phyloP scores from a whole-genome alignment of 2,888 invertebrate genomes.

The Adineta ricciae region DNA sequence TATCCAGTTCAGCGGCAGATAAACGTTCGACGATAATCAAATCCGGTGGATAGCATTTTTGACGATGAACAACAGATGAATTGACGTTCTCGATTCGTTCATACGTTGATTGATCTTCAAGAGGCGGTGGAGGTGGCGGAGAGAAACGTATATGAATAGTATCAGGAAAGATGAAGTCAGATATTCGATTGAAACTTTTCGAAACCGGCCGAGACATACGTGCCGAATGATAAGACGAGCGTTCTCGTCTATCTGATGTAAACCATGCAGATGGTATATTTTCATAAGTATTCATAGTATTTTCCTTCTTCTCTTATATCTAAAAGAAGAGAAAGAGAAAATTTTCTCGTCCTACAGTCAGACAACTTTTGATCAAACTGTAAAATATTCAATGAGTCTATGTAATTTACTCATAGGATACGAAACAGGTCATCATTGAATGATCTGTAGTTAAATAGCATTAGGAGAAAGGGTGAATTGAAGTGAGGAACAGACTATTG shows the following conservation, averaged over 20 bases:
- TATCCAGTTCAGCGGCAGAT: background rate
- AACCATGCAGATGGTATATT: background rate
- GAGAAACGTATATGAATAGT: background rate
- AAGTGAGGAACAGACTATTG: background rate
- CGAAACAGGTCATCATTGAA: background rate
- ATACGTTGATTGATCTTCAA: background rate
- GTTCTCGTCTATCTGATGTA: background rate
- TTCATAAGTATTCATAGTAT: background rate
- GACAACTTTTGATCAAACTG: background rate
- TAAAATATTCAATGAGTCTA: background rate
- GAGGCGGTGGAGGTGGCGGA: background rate
- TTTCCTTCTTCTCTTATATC: background rate
- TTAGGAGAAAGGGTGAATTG: background rate
- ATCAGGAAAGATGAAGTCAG: constrained; percentile 14
- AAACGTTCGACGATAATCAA: background rate
- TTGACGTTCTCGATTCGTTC: background rate
- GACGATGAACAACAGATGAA: background rate
- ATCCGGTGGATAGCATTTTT: background rate
- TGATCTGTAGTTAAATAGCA: background rate
- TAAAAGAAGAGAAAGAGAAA: background rate
- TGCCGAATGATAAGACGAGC: background rate
- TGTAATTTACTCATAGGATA: background rate
- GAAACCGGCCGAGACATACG: background rate
- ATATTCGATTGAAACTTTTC: constrained; percentile 17
- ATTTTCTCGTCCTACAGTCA: background rate